phyloP scores from a whole-genome alignment of 2,113 vertebrate genomes.

The Corynorhinus townsendii region DNA sequence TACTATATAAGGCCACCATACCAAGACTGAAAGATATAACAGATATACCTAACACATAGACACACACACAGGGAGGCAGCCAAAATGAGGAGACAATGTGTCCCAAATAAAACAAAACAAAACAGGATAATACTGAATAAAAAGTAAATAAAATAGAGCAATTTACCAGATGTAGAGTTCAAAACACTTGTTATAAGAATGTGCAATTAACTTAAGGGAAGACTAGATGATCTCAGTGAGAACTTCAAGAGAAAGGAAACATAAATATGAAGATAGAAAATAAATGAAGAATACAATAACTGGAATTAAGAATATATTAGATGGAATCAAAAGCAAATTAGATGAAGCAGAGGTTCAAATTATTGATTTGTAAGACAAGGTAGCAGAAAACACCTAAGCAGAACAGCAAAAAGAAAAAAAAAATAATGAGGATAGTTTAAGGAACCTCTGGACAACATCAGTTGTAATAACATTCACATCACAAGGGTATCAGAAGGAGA shows the following conservation, averaged over 20 bases:
- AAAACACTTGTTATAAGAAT: neutral
- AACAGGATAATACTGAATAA: neutral
- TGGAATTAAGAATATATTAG: neutral
- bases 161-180: neutral
- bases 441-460: neutral
- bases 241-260: neutral
- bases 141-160: neutral
- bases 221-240: neutral
- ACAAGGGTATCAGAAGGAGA: neutral
- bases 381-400: neutral
- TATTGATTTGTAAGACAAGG: neutral
- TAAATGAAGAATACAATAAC: neutral
- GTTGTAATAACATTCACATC: neutral
- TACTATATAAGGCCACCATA: neutral
- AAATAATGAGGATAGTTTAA: neutral
- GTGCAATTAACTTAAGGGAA: neutral
- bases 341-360: neutral
- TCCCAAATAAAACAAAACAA: neutral
- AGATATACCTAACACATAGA: neutral
- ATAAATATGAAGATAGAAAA: neutral
- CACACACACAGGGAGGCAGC: neutral
- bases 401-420: neutral
- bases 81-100: neutral
- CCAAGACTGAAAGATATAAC: neutral
- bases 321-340: neutral